These are phyloP conservation scores for Lutraria rhynchaena DNA, from an alignment of 1,140 invertebrate genomes.

Conservation along the genomic window DNA sequence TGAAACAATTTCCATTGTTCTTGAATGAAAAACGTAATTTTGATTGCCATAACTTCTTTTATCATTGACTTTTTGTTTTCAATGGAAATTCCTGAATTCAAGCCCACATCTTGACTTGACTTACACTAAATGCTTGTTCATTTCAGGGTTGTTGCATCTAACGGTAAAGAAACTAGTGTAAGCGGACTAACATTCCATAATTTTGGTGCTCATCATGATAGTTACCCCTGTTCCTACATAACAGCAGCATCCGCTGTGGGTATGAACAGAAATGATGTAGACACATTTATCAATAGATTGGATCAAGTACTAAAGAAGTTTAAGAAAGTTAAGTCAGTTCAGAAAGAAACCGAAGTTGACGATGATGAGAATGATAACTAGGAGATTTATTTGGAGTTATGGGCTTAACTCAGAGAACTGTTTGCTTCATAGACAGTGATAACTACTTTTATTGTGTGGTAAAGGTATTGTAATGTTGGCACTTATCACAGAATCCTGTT, in stretches of 20 bases:
- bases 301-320: slow-evolving; percentile 83
- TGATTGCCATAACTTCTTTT: no score
- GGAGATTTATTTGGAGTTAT: background rate
- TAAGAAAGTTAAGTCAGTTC: background rate
- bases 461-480: no score
- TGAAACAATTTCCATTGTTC: no score
- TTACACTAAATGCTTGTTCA: no score
- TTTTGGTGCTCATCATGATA: slow-evolving; percentile 88
- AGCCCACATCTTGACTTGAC: no score
- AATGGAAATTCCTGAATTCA: no score
- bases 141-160: slow-evolving; percentile 78
- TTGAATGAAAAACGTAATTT: no score
- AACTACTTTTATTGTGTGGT: no score
- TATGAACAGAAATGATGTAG: slow-evolving; percentile 87
- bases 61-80: no score
- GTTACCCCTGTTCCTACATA: slow-evolving; percentile 86
- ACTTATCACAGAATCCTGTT: no score
- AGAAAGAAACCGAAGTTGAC: background rate
- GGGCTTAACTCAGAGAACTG: no score
- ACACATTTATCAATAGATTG: slow-evolving; percentile 86
- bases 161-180: slow-evolving; percentile 62
- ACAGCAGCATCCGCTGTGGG: slow-evolving; percentile 89
- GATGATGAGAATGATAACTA: background rate
- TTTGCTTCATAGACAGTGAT: no score
- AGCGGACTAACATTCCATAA: slow-evolving; percentile 82